Conservation (phyloP, 2,113 vertebrate species). For the Panurus biarmicus region DNA sequence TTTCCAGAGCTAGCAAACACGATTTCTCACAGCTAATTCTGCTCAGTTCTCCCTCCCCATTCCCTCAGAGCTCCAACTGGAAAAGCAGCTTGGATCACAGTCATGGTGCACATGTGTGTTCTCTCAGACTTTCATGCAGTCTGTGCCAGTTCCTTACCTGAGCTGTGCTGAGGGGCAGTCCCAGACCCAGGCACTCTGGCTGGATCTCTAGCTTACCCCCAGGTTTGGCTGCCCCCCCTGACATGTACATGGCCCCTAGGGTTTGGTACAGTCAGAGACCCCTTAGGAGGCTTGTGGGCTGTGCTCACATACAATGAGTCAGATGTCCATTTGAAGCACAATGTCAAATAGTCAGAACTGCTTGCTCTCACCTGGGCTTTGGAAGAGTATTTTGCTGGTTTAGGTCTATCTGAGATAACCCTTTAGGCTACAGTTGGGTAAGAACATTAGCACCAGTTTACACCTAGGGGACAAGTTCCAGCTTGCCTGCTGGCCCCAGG, state of each 20-base stretch:
- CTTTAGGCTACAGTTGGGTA: neutral
- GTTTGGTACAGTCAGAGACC: neutral
- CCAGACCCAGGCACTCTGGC: neutral
- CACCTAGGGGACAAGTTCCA: neutral
- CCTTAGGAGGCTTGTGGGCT: neutral
- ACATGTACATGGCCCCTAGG: accelerated
- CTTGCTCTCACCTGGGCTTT: neutral
- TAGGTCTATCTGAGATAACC: neutral
- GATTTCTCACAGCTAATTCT: neutral
- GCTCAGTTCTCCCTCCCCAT: neutral
- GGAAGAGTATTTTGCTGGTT: neutral
- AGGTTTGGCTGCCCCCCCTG: neutral
- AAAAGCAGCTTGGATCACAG: neutral
- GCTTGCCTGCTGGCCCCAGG: neutral
- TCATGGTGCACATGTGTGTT: neutral
- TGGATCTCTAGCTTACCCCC: neutral
- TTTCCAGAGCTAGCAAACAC: neutral
- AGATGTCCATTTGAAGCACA: neutral
- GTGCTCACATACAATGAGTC: neutral
- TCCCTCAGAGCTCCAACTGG: neutral
- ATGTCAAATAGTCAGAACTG: neutral
- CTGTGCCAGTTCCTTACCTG: neutral
- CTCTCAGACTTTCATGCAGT: neutral
- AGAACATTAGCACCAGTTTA: neutral
- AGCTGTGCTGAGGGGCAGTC: neutral